These are phyloP conservation scores for Gasterosteus nipponicus DNA, from an alignment of 2,113 vertebrate species.

Conservation along the genomic window DNA sequence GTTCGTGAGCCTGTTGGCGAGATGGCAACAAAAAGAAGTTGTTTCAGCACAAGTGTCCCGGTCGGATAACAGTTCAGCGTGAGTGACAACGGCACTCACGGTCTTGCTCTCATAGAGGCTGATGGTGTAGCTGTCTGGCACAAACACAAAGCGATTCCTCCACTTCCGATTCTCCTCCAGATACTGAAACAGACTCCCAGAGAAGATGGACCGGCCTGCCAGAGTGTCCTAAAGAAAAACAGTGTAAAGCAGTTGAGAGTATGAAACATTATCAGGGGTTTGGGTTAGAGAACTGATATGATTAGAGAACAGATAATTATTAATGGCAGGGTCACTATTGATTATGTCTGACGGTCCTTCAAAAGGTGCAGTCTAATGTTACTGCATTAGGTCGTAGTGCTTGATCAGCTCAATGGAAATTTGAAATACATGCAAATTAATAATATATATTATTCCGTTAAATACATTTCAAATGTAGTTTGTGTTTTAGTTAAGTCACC, in stretches of 20 bases:
- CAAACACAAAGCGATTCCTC: conserved; percentile 90
- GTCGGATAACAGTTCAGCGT: background rate
- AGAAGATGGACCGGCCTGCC: conserved; percentile 90
- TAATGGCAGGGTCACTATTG: background rate
- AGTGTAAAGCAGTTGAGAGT: background rate
- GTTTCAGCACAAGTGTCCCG: background rate
- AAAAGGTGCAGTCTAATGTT: background rate
- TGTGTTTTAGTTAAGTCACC: background rate
- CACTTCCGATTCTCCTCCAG: conserved; percentile 95
- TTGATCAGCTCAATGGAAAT: background rate
- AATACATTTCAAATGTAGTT: too few species aligned
- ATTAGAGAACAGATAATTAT: background rate
- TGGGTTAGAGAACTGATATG: background rate
- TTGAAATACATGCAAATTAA: background rate
- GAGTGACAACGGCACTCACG: conserved; percentile 75
- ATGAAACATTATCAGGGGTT: background rate
- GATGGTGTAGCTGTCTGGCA: conserved; percentile 89
- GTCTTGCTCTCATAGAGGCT: conserved; percentile 88
- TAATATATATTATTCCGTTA: background rate
- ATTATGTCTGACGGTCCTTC: too few species aligned
- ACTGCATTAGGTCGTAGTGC: background rate
- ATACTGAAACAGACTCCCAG: conserved; percentile 92
- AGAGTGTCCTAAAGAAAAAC: conserved; percentile 82
- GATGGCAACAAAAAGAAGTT: background rate
- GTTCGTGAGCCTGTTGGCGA: conserved; percentile 85